Percentiles rank a stretch among this genome's conserved stretches.
Conservation (phyloP, 2,888 invertebrate species). For the Cremastinae sp. region DNA sequence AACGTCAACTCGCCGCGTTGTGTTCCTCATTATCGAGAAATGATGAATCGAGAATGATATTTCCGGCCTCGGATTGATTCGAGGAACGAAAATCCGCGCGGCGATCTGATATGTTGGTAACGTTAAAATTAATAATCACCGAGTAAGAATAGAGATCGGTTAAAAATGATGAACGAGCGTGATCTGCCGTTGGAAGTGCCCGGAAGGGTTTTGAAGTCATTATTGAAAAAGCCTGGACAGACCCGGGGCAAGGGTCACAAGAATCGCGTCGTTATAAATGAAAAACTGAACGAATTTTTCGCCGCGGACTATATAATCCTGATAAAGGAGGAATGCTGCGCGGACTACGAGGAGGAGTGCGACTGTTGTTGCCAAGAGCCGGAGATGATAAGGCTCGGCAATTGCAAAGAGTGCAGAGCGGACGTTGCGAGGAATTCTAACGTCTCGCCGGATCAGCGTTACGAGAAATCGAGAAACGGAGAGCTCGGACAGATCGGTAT, state of each 20-base stretch:
- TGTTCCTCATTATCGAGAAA: slow-evolving; percentile 4
- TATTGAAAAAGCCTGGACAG: slow-evolving; percentile 88
- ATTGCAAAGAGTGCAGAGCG: slow-evolving; percentile 81
- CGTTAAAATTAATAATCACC: too few species aligned
- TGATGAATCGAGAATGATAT: slow-evolving; percentile 8
- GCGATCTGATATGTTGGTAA: background rate
- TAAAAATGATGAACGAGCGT: slow-evolving; percentile 61
- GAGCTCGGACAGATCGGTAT: slow-evolving; percentile 43
- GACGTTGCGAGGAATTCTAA: slow-evolving; percentile 78
- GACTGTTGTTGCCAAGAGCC: slow-evolving; percentile 87
- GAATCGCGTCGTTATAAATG: slow-evolving; percentile 93
- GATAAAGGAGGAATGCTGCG: slow-evolving; percentile 92
- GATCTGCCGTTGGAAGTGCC: slow-evolving; percentile 70
- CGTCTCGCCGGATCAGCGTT: slow-evolving; percentile 52
- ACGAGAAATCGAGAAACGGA: slow-evolving; percentile 68
- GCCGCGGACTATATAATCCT: slow-evolving; percentile 95
- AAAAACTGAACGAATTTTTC: slow-evolving; percentile 94
- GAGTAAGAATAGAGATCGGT: background rate
- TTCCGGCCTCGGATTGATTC: slow-evolving; percentile 1
- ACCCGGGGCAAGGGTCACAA: slow-evolving; percentile 84
- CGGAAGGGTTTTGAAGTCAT: slow-evolving; percentile 83
- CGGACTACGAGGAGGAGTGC: slow-evolving; percentile 89
- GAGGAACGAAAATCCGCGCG: slow-evolving; percentile 1
- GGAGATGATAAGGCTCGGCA: slow-evolving; percentile 84
- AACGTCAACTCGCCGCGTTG: background rate